These are phyloP conservation scores for Chymomyza caudatula DNA, from an alignment of 2,888 invertebrate species.

Conservation along the genomic window DNA sequence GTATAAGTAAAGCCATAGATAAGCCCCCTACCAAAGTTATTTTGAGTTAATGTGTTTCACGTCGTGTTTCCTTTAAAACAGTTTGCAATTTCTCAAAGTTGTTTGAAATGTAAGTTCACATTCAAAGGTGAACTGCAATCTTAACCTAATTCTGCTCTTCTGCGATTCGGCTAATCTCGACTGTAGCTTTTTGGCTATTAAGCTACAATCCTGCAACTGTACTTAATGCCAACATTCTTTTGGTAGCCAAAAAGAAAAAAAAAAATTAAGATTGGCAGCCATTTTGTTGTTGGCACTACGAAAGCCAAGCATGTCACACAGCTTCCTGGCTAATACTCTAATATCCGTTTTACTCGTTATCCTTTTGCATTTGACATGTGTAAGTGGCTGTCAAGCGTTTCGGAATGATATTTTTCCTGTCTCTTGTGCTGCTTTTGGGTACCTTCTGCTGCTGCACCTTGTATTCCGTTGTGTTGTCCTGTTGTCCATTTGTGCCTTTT, in stretches of 20 bases:
- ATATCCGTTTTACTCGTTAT: constrained; percentile 71
- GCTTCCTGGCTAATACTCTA: constrained; percentile 67
- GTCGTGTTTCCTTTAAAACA: no score
- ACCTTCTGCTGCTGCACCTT: constrained; percentile 40
- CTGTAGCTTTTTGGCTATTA: neutral
- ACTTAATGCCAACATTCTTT: constrained; percentile 39
- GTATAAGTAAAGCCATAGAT: no score
- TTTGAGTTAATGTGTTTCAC: no score
- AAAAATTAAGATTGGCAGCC: constrained; percentile 24
- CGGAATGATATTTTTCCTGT: constrained; percentile 67
- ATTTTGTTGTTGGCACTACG: constrained; percentile 15
- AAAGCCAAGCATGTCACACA: constrained; percentile 46
- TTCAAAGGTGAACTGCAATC: no score
- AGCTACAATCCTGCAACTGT: constrained; percentile 41
- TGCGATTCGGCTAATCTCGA: neutral
- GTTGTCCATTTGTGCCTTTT: neutral
- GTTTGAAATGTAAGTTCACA: no score
- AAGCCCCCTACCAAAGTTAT: no score
- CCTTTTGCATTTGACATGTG: constrained; percentile 70
- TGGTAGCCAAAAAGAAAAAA: constrained; percentile 14
- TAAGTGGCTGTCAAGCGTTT: constrained; percentile 70
- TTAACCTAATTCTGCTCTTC: neutral
- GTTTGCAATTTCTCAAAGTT: no score
- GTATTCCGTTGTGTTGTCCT: no score
- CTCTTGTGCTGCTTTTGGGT: constrained; percentile 20